Conservation (phyloP, 2,888 invertebrate species). For the Plebejus anna region DNA sequence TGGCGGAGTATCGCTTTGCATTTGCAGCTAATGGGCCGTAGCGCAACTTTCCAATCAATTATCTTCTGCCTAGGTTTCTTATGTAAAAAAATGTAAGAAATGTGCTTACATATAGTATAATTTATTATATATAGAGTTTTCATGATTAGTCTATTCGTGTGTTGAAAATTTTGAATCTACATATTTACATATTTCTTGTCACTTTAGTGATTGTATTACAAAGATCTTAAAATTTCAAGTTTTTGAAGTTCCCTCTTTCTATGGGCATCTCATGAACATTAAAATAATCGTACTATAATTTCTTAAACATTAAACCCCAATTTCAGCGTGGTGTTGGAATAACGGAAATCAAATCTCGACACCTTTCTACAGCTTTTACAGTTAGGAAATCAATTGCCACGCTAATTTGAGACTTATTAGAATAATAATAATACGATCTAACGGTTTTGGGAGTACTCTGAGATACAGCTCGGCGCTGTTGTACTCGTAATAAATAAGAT, state of each 20-base stretch:
- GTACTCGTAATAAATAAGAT: constrained; percentile 45
- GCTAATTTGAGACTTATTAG: constrained; percentile 19
- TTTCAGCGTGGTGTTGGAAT: constrained; percentile 3
- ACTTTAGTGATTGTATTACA: too few species aligned
- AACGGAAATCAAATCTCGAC: constrained; percentile 28
- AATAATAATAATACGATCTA: constrained; percentile 15
- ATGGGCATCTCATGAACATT: not conserved
- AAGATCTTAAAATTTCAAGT: not conserved
- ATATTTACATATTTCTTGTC: too few species aligned
- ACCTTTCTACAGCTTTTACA: constrained; percentile 25
- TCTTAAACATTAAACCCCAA: not conserved
- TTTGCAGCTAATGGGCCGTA: constrained; percentile 4
- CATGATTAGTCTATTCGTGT: not conserved
- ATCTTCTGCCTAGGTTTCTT: not conserved
- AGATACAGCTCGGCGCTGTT: constrained; percentile 37
- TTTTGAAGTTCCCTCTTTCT: not conserved
- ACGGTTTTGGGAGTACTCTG: not conserved
- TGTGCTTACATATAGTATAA: not conserved
- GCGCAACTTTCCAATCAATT: constrained; percentile 1
- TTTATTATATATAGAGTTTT: not conserved
- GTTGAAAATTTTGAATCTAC: too few species aligned
- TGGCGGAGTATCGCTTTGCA: not conserved
- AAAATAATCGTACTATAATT: too few species aligned
- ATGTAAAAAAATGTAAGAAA: not conserved
- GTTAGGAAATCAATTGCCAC: constrained; percentile 10